These are phyloP conservation scores for Neria commutata DNA, from an alignment of 2,888 invertebrate genomes.

Conservation along the genomic window DNA sequence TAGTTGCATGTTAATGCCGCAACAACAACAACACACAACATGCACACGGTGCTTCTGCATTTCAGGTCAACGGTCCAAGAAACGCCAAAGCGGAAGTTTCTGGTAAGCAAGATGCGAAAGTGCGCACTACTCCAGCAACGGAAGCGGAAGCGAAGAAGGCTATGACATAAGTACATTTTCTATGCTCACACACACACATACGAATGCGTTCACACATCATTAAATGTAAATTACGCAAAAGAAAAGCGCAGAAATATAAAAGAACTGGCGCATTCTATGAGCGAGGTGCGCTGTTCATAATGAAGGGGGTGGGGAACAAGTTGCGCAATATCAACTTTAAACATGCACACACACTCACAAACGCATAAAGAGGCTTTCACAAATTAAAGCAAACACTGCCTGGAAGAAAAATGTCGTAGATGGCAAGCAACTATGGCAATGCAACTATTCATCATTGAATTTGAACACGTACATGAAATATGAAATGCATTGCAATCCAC, in stretches of 20 bases:
- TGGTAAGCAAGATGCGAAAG: background rate
- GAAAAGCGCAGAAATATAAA: conserved; percentile 7
- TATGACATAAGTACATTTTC: conserved; percentile 10
- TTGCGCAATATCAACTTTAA: background rate
- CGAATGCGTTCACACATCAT: conserved; percentile 20
- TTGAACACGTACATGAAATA: too few species aligned
- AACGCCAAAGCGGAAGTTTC: conserved; percentile 13
- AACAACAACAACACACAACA: conserved; percentile 5
- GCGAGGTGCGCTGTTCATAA: too few species aligned
- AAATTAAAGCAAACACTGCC: too few species aligned
- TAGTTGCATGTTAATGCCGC: conserved; percentile 10
- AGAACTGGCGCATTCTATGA: conserved; percentile 5
- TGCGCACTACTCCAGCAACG: background rate
- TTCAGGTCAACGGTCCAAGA: conserved; percentile 28
- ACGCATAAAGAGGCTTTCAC: background rate
- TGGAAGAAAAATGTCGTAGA: too few species aligned
- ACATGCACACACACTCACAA: background rate
- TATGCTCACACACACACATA: background rate
- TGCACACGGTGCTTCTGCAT: conserved; percentile 7
- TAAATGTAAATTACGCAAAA: conserved; percentile 25
- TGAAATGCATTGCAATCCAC: too few species aligned
- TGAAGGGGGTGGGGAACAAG: background rate
- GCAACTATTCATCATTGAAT: too few species aligned
- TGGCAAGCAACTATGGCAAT: too few species aligned
- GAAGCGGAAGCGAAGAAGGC: background rate